phyloP scores from a whole-genome alignment of 2,113 vertebrate genomes.

The Osmerus mordax region DNA sequence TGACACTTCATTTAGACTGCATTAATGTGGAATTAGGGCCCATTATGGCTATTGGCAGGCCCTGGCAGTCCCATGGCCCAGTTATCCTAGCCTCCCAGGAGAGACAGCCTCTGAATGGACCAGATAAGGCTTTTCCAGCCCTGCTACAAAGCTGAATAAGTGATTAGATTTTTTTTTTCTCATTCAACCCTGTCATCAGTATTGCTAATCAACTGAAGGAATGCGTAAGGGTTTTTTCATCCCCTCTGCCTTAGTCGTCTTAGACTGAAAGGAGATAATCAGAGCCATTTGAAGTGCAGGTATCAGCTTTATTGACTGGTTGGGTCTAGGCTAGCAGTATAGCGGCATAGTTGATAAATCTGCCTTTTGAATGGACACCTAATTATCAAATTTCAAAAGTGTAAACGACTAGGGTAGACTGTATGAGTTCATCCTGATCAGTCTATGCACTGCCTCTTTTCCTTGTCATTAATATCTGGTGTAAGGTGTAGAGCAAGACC shows the following conservation, averaged over 20 bases:
- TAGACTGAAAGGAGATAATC: conserved; percentile 34
- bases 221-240: conserved; percentile 58
- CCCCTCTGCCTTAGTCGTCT: conserved; percentile 22
- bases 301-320: conserved; percentile 47
- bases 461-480: background rate
- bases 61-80: conserved; percentile 73
- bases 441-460: background rate
- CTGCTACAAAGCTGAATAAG: conserved; percentile 68
- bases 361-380: conserved; percentile 36
- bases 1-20: conserved; percentile 96
- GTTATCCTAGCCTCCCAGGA: conserved; percentile 70
- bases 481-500: background rate
- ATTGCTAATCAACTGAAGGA: conserved; percentile 73
- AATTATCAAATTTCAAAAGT: conserved; percentile 30
- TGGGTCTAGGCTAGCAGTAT: conserved; percentile 23
- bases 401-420: background rate
- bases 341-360: conserved; percentile 11
- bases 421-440: no score
- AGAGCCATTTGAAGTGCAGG: conserved; percentile 50
- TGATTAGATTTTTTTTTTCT: conserved; percentile 60
- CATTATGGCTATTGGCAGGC: conserved; percentile 84
- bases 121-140: conserved; percentile 74
- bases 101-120: conserved; percentile 73
- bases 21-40: conserved; percentile 91
- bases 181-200: conserved; percentile 69